A percentile compares a stretch with the other conserved stretches of the same genome.
Evolutionary conservation across 2,888 invertebrate species (phyloP).

Genomic region (Lasioglossum zephyrum): DNA sequence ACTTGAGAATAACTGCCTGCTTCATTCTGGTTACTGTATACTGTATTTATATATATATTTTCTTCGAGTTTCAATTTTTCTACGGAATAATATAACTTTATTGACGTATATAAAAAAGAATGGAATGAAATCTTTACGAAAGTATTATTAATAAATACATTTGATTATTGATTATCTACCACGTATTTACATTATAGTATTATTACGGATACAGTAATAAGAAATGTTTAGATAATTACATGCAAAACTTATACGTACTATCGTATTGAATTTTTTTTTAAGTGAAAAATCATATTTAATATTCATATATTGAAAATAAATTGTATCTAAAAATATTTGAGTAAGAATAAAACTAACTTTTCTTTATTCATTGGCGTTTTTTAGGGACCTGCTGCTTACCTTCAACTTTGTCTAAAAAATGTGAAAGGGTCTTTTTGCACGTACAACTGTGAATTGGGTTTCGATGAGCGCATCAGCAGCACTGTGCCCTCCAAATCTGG

Average conservation of each 20-base stretch:
- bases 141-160: neutral
- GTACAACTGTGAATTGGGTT: slow-evolving; percentile 42
- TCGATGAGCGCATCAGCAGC: slow-evolving; percentile 56
- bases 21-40: neutral
- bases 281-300: neutral
- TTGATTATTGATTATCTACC: neutral
- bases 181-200: neutral
- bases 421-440: slow-evolving; percentile 44
- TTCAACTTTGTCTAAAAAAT: slow-evolving; percentile 16
- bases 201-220: neutral
- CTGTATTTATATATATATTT: neutral
- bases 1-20: neutral
- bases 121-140: neutral
- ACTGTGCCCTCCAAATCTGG: slow-evolving; percentile 56
- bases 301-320: neutral
- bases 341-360: neutral
- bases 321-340: neutral
- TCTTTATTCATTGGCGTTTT: neutral
- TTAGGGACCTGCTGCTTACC: neutral
- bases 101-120: neutral
- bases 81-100: neutral
- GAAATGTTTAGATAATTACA: neutral
- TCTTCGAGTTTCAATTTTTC: neutral
- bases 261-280: neutral
- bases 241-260: neutral